Evolutionary conservation across 2,797 vertebrate species (phyloP), one percentile per base, ranked within the genome.

Genomic region (Heliangelus exortis): DNA sequence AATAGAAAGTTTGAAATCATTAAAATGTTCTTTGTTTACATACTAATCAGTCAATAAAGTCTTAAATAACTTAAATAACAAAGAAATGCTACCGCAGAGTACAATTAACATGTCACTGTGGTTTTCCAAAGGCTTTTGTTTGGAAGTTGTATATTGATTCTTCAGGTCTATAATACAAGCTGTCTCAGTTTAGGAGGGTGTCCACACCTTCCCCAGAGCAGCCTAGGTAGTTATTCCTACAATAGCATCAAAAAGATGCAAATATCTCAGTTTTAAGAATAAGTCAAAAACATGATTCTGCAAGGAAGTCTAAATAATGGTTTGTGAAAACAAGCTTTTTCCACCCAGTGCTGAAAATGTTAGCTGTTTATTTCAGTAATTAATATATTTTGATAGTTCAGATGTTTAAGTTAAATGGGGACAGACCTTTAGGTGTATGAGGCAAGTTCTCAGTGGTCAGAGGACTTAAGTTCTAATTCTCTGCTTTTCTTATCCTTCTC

Each of bases 401-500:
- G 41, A 75, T 55, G 34, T 74, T 41, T 78, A 86, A 68, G 36
- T 62, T 75, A 57, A 82, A 36, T 39, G 57, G 28, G 87, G 75
- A 54, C 54, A 84, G 39, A 29, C 23, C 25, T 36, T 65, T 75
- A 55, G 33, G 15, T 75, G 53, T 41, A 12, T 66, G 22, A 48
- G 23, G 59, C 53, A 66, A 66, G 41, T 26, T 87, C 53, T 92
- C 57, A 61, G 1, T 63, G 69, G 65, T 50, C 65, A 91, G 73
- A 81, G 59, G 29, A n/a, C 63, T 28, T 28, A 15, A 50, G 43
- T 54, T 79, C 28, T 83, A 25, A 54, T 81, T 85, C 51, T 90
- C 65, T 91, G 41, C 72, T 22, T 84, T 90, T 72, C 86, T 87
- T 95, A 67, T 84, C 84, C 76, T 89, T 84, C 83, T 83, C 50